Evolutionary conservation across 2,113 vertebrate species (phyloP), one percentile per base, ranked within the genome.

Genomic region (Rhinichthys klamathensis): DNA sequence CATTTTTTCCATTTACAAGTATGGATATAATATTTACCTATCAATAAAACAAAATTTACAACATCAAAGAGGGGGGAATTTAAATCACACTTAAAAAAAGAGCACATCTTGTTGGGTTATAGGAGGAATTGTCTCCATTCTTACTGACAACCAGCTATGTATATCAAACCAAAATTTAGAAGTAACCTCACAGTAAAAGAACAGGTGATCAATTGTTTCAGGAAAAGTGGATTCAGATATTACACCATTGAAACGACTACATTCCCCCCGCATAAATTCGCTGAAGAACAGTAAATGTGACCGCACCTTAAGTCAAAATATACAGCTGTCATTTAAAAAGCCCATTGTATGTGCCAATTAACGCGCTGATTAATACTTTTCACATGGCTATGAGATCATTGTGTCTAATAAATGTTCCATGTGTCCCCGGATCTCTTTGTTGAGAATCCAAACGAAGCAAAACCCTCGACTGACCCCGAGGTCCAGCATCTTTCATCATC

Each of bases 381-480:
- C 78, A 46, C 58, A 61, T 46, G 78, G 38, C 38, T 30, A 27
- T 51, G 25, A 81, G 46, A 49, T 81, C 44, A 81, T 23, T 23
- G 44, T 23, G 16, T 81, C 25, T 1, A 9, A 49, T 51, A 12
- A 32, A 69, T 9, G 9, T 51, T 15, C 61, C 80, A 81, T 32
- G 5, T 35, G 79, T 51, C 44, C 4, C 44, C 6, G n/a, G 18
- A 49, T 51, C 44, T 81, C 60, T 69, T 54, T 67, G 27, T 81
- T 32, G 80, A 67, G 67, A 46, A 67, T 51, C 41, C 27, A 81
- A 54, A n/a, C 80, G 32, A 54, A 69, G 61, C 61, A 51, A 81
- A 69, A 69, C 61, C 63, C n/a, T 67, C 25, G 12, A 49, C 9
- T 69, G 61, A 69, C 80, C 61, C 15, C 6, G 16, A 69, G 10